Percentiles rank a stretch among this genome's conserved stretches.
These are phyloP conservation scores for Spodoptera exigua DNA, from an alignment of 2,888 invertebrate species.

Conservation along the genomic window DNA sequence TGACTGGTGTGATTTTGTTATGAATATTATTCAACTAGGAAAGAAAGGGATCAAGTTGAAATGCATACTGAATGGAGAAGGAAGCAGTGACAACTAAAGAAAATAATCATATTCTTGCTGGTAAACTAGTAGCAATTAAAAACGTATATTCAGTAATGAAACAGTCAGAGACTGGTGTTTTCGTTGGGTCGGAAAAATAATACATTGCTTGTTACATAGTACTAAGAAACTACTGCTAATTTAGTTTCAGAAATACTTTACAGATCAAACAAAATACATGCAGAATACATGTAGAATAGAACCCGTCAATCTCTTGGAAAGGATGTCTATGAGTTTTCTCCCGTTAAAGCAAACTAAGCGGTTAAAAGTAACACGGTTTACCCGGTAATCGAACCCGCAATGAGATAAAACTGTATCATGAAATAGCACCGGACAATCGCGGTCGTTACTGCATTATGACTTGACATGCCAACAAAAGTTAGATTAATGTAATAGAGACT, in stretches of 20 bases:
- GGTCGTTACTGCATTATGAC: slow-evolving; percentile 71
- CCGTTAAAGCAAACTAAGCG: slow-evolving; percentile 49
- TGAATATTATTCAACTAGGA: slow-evolving; percentile 2
- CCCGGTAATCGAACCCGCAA: slow-evolving; percentile 60
- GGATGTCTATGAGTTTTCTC: slow-evolving; percentile 39
- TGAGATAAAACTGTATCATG: slow-evolving; percentile 69
- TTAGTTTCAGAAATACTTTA: too few species aligned
- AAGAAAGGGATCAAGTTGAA: background rate
- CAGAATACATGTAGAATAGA: too few species aligned
- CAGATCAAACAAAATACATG: too few species aligned
- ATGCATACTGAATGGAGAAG: background rate
- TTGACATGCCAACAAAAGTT: slow-evolving; percentile 55
- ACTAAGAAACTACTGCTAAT: too few species aligned
- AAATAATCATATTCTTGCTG: background rate
- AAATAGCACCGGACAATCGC: slow-evolving; percentile 72
- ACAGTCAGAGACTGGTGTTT: background rate
- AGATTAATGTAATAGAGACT: slow-evolving; percentile 50
- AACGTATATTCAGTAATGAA: background rate
- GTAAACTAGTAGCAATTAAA: background rate
- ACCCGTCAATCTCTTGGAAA: slow-evolving; percentile 24
- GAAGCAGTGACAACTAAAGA: background rate
- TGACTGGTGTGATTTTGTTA: slow-evolving; percentile 20
- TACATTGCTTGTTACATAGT: too few species aligned
- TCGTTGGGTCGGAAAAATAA: too few species aligned
- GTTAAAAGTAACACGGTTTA: slow-evolving; percentile 58